Evolutionary conservation across 2,797 vertebrate species (phyloP), one percentile per base, ranked within the genome.

Genomic region (Toxotes lorentzi): DNA sequence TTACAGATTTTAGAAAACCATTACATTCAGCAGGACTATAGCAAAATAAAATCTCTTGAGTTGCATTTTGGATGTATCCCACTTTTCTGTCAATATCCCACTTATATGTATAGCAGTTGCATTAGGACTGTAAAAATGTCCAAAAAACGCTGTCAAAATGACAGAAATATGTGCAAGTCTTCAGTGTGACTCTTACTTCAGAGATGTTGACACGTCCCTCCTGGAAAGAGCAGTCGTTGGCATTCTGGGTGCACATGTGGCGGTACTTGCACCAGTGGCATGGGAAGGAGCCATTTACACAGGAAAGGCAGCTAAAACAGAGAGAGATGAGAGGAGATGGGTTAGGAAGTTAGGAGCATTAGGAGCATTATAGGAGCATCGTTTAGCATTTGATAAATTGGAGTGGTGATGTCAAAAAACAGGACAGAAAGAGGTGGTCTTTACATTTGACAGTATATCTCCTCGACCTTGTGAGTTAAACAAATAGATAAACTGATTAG

Each of bases 201-300:
- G 98, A 99, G 86, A 96, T 90, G 61, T 99, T 98, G 89, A 99
- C 98, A 0, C 97, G 96, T 50, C 98, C 98, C 90, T 99, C 98
- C 89, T 96, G 95, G 88, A 99, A 99, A 41, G 98, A 98, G 88
- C 98, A 99, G 92, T 99, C 97, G 0, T 97, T 96, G 0, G 96
- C 97, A 0, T 98, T 97, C 93, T 99, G 97, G 0, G 98, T 99
- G 89, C 98, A 99, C 90, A 99, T 95, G 71, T 99, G 98, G 7
- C 98, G 96, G 82, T 98, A 99, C 87, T 99, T 99, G 92, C 98
- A 99, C 98, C 98, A 99, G 92, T 99, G 97, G 89, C 98, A 99
- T 5, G 98, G 98, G 86, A 97, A 99, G 38, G 97, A 97, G 75
- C 97, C 97, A 0, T 97, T 98, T 65, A 99, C 97, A 30, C 98